A percentile compares a stretch with the other conserved stretches of the same genome.
phyloP scores from a whole-genome alignment of 2,797 vertebrate genomes.

The Nannoperca obscura region DNA sequence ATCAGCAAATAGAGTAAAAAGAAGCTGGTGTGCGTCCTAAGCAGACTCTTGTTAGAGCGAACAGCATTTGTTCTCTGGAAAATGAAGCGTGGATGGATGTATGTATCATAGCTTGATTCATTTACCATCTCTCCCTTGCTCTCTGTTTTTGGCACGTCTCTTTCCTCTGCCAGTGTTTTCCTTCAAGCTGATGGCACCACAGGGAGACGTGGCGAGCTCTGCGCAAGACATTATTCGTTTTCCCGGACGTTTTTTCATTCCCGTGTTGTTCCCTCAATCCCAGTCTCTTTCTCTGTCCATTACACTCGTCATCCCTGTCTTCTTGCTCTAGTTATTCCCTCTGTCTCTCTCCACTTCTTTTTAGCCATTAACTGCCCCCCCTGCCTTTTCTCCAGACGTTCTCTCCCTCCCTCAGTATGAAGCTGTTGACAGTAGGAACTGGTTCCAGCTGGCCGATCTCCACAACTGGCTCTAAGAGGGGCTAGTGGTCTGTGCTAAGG shows the following conservation, averaged over 20 bases:
- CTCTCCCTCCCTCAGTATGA: slow-evolving; percentile 61
- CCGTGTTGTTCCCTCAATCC: slow-evolving; percentile 38
- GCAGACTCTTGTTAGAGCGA: not conserved
- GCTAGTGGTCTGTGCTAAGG: slow-evolving; percentile 2
- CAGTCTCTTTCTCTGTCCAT: slow-evolving; percentile 46
- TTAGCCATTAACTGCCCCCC: slow-evolving; percentile 8
- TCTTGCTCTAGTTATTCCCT: slow-evolving; percentile 42
- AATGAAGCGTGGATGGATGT: slow-evolving; percentile 17
- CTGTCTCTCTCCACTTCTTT: slow-evolving; percentile 26
- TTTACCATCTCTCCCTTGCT: slow-evolving; percentile 17
- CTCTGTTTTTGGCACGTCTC: slow-evolving; percentile 44
- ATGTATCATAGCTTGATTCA: slow-evolving; percentile 14
- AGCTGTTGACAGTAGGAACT: slow-evolving; percentile 78
- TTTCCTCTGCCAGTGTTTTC: slow-evolving; percentile 44
- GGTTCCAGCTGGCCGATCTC: slow-evolving; percentile 77
- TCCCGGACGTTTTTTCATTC: slow-evolving; percentile 29
- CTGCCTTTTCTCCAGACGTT: slow-evolving; percentile 12
- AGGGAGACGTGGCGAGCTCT: slow-evolving; percentile 74
- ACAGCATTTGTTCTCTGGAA: slow-evolving; percentile 2
- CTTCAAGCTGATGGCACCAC: slow-evolving; percentile 69
- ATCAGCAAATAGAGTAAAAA: not conserved
- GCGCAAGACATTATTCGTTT: slow-evolving; percentile 65
- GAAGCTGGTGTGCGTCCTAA: not conserved
- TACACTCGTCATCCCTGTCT: slow-evolving; percentile 40
- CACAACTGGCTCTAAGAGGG: slow-evolving; percentile 55